These are phyloP conservation scores for Fragum sueziense DNA, from an alignment of 2,888 invertebrate genomes.

Conservation along the genomic window DNA sequence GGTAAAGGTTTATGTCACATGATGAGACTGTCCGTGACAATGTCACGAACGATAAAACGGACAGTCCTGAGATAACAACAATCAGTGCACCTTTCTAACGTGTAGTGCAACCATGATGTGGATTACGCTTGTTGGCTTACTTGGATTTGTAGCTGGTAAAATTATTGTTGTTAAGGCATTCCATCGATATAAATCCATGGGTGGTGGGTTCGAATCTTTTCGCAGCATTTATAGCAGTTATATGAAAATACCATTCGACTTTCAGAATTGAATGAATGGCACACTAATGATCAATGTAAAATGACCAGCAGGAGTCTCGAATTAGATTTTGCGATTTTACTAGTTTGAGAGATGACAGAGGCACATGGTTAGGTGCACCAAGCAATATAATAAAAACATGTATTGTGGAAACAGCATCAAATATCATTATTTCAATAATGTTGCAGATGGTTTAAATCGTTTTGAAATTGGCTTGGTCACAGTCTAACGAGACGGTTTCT, in stretches of 20 bases:
- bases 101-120: neutral
- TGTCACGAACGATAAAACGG: neutral
- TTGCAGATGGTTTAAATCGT: too few species aligned
- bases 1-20: neutral
- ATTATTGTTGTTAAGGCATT: neutral
- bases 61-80: neutral
- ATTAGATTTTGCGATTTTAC: neutral
- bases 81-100: neutral
- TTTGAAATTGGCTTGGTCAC: too few species aligned
- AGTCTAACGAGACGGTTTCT: too few species aligned
- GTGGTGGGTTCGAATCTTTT: neutral
- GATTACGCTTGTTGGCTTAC: neutral
- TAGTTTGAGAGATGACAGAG: too few species aligned
- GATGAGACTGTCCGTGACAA: conserved; percentile 9
- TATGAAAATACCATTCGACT: neutral
- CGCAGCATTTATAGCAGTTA: neutral
- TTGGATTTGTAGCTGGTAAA: conserved; percentile 18
- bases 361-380: too few species aligned
- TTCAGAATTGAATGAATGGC: neutral
- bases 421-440: too few species aligned
- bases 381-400: too few species aligned
- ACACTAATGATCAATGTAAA: neutral
- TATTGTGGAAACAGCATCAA: too few species aligned
- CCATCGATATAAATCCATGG: neutral
- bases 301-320: neutral